Evolutionary conservation across 2,797 vertebrate genomes (phyloP).

Genomic region (Sciurus vulgaris): DNA sequence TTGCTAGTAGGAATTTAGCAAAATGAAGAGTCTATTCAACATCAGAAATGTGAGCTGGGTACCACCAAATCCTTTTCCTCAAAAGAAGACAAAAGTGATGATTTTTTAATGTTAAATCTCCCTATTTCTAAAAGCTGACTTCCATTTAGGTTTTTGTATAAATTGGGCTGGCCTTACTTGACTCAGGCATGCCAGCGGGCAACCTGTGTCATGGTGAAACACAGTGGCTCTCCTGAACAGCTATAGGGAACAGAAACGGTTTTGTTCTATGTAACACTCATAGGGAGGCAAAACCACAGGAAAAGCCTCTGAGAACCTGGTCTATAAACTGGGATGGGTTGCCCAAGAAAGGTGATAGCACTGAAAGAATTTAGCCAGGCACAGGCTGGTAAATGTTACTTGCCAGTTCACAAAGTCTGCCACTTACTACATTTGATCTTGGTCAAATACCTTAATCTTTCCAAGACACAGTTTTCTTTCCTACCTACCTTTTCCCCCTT

Average conservation of each 20-base stretch:
- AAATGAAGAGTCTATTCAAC: neutral
- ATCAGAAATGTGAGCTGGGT: neutral
- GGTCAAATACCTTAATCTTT: neutral
- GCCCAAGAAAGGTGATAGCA: neutral
- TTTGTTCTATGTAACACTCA: neutral
- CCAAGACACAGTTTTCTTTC: neutral
- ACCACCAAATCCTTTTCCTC: neutral
- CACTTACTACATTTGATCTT: neutral
- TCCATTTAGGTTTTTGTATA: neutral
- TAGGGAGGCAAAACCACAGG: neutral
- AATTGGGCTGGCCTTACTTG: neutral
- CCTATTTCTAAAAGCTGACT: neutral
- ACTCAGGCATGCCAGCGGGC: neutral
- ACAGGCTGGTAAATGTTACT: neutral
- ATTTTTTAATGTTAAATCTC: conserved; percentile 1
- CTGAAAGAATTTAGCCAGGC: neutral
- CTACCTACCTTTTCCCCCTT: neutral
- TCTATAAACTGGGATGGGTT: neutral
- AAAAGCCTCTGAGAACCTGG: neutral
- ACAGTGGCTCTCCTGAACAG: neutral
- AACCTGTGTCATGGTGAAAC: neutral
- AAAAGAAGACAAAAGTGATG: neutral
- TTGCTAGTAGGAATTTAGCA: neutral
- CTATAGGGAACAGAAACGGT: neutral
- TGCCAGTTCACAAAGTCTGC: neutral